Base-by-base conservation (phyloP, 2,113 vertebrate genomes). In the Psilopogon haemacephalus region DNA sequence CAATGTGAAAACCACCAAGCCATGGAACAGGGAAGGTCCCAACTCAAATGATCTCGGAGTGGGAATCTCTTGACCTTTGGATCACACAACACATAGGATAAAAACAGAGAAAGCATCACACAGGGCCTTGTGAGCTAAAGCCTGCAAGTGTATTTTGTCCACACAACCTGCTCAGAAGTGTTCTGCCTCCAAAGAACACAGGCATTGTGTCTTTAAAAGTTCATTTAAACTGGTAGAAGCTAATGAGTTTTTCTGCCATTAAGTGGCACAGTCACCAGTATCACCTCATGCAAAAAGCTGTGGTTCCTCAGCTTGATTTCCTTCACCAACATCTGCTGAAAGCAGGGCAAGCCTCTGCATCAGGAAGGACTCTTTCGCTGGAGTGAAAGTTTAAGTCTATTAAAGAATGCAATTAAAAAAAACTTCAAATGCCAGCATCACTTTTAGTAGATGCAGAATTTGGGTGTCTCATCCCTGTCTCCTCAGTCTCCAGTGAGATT, bases 41-140 rank as follows among this genome's bases (percentile, higher is more conserved):
- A 1, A 20, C 0, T 0, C n/a, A 21, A 9, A 84, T 12, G 42
- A 33, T 33, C 24, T 1, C 3, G 24, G 1, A 16, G 35, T 7
- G 68, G 50, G 18, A 20, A 17, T 28, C 77, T 62, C 37, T 55
- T 46, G 33, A 68, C 76, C 59, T 73, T 27, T 64, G 24, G 19
- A 26, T 58, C 71, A 5, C 68, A 59, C 27, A 67, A n/a, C 14
- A 37, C 17, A 7, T 3, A 2, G 40, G 27, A 16, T 11, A 42
- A 63, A 48, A 18, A 5, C 2, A 30, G 2, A 73, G 46, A 63
- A 28, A 56, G 35, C 70, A 54, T 3, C 77, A 17, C 15, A 9
- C 12, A 55, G 12, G 50, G 21, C 56, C 32, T 28, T 3, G 21
- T 0, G 15, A 93, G 33, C 40, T 32, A 32, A 52, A 76, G 4